Base-by-base conservation (phyloP, 2,888 invertebrate genomes). In the Dicycla oo region DNA sequence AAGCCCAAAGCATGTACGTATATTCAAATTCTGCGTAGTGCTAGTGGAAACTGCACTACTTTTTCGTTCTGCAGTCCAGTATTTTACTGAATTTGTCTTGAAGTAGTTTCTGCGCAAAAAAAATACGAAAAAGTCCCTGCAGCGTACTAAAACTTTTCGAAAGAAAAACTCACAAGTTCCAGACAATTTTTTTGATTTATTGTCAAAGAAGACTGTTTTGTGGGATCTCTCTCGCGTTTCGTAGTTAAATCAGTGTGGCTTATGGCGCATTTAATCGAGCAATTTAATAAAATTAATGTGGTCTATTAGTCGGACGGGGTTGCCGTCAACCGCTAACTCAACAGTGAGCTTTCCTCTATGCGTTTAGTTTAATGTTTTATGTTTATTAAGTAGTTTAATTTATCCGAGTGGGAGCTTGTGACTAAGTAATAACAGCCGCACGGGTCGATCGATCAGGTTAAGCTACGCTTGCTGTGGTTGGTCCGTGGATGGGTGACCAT, bases 281-380 rank as follows among this genome's bases (percentile, higher is more conserved):
- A 90, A 91, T 93, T 93, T 91, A 89, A 88, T 89, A 88, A 91
- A 91, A 93, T 93, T 87, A 92, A 93, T 91, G 92, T 89, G 88
- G 88, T 85, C 91, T 87, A 89, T 90, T 90, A 88, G 82, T 75
- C 64, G 73, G 82, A 77, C 74, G 70, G 81, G 72, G 80, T 78
- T 69, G 75, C 79, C 80, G 74, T 78, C 84, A 80, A 78, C 81
- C 82, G 66, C 69, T 78, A 78, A 73, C 78, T 75, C 65, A 67
- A 78, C 73, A 54, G 51, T 77, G 65, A 69, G 77, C 73, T 77
- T 73, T 84, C 56, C 73, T 73, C 49, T 23, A 47, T 62, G 70
- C 77, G 67, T 76, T 84, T 80, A 80, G 71, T 82, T 82, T 58
- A 79, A 83, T 79, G 69, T 69, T 78, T 82, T 73, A 83, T 83